Evolutionary conservation across 2,113 vertebrate genomes (phyloP).

Genomic region (Passer domesticus): DNA sequence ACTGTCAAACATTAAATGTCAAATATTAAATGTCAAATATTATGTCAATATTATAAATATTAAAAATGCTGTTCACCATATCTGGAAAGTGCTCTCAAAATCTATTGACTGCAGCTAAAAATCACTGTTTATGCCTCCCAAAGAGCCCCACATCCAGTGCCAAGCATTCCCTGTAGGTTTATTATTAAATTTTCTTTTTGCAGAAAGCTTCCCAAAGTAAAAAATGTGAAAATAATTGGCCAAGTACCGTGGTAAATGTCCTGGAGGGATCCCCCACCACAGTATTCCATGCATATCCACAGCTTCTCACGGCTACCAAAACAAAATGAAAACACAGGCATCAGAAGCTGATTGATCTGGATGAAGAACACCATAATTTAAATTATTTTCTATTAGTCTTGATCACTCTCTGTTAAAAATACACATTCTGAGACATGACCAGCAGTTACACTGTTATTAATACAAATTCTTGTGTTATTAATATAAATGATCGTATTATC

Average conservation of each 20-base stretch:
- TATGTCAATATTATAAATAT: background rate
- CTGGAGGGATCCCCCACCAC: conserved; percentile 93
- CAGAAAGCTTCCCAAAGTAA: background rate
- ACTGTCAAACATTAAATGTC: background rate
- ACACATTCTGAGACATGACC: background rate
- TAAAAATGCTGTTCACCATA: background rate
- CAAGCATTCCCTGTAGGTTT: rapidly evolving
- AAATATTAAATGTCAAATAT: background rate
- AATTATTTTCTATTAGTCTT: background rate
- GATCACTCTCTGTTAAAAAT: background rate
- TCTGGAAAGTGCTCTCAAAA: background rate
- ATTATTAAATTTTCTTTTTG: background rate
- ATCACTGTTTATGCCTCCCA: rapidly evolving
- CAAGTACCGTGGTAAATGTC: conserved; percentile 92
- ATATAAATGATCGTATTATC: background rate
- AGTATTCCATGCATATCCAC: conserved; percentile 98
- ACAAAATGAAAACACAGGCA: conserved; percentile 20
- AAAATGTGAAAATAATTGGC: background rate
- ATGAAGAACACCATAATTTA: background rate
- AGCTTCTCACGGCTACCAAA: conserved; percentile 88
- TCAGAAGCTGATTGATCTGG: background rate
- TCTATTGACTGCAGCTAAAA: background rate
- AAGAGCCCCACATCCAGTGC: too few species aligned
- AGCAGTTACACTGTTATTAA: background rate
- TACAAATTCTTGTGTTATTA: rapidly evolving